phyloP scores from a whole-genome alignment of 2,113 vertebrate genomes.

The Physeter macrocephalus region DNA sequence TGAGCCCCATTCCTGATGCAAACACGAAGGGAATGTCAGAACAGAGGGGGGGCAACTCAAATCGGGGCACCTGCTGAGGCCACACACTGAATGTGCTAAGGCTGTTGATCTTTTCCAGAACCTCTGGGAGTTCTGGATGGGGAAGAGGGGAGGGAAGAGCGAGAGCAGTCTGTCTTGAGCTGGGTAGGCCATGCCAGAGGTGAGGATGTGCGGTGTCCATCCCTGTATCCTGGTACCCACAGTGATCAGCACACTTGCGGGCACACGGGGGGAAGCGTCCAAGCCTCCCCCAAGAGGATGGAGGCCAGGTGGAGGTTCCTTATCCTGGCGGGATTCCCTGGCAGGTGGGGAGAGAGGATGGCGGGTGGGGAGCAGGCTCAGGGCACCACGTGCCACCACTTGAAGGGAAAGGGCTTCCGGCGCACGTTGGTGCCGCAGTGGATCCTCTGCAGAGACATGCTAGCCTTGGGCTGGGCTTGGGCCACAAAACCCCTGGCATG shows the following conservation, averaged over 20 bases:
- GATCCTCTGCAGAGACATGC: conserved; percentile 79
- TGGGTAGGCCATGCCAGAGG: neutral
- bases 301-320: neutral
- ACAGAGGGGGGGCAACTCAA: neutral
- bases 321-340: neutral
- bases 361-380: conserved; percentile 57
- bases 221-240: neutral
- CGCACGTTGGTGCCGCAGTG: conserved; percentile 93
- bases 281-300: neutral
- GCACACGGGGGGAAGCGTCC: accelerated
- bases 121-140: neutral
- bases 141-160: neutral
- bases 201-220: accelerated
- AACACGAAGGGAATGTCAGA: neutral
- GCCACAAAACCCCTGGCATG: neutral
- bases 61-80: accelerated
- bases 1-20: neutral
- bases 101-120: neutral
- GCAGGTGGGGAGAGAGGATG: neutral
- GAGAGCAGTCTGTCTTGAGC: neutral
- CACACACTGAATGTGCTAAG: accelerated
- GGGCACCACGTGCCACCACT: conserved; percentile 89
- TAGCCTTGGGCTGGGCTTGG: neutral
- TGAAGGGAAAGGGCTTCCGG: conserved; percentile 83
- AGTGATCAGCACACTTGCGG: neutral